Base-by-base conservation (phyloP, 2,113 vertebrate species). In the Ariopsis seemanni region DNA sequence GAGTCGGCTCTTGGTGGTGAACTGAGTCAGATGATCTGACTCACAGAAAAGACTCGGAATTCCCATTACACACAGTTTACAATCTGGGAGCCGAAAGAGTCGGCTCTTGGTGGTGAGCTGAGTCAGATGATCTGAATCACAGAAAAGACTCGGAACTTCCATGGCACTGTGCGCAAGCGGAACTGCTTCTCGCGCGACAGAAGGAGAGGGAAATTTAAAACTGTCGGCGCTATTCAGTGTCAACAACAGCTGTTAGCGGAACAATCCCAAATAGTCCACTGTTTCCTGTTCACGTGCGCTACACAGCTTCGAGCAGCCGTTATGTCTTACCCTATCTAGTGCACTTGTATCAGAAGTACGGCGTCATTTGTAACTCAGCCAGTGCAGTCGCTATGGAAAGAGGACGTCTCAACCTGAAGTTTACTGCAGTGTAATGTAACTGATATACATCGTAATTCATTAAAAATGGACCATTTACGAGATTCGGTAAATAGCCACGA, bases 181-280 rank as follows among this genome's bases (percentile, higher is more conserved):
- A 94, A 93, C 92, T 72, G 90, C 5, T 77, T 81, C 25, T 5
- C 34, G 17, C n/a, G 84, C 90, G 90, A 83, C 77, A 57, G 77
- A 75, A 89, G 84, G 84, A 91, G 94, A 94, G 95, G 94, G 94
- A 95, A 94, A 93, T 95, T 95, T 93, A 91, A 96, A 95, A 89
- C 22, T 88, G 20, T 5, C 85, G 90, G 25, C 25, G 88, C 92
- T 90, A 27, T 48, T 71, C 57, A 79, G 78, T 58, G 81, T 88
- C n/a, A 62, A n/a, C 60, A 55, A n/a, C 87, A 72, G 86, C 80
- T 84, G 86, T 85, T 80, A 57, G 74, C 11, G 48, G 9, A 12
- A 48, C 15, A 4, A 62, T 77, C 30, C 4, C 63, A 15, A 78
- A 83, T 84, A 62, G 52, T 12, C n/a, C 12, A 22, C 58, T 30